Percentiles rank a stretch among this genome's conserved stretches.
Evolutionary conservation across 2,113 vertebrate genomes (phyloP).

Genomic region (Carassius auratus): DNA sequence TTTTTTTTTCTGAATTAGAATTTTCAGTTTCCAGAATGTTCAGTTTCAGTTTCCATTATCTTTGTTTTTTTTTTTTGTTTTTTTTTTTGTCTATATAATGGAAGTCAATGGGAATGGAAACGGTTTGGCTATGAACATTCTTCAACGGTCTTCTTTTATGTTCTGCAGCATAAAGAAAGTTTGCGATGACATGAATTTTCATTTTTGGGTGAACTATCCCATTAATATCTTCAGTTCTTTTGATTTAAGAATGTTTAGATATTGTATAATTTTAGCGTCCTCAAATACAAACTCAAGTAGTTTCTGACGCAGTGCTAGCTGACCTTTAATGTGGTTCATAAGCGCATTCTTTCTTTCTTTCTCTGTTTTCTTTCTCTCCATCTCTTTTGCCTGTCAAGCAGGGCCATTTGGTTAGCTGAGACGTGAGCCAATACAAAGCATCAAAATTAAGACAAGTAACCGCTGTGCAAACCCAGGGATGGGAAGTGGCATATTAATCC

Average conservation of each 20-base stretch:
- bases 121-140: neutral
- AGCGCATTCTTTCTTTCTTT: slow-evolving; percentile 5
- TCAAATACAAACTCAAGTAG: neutral
- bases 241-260: neutral
- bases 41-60: no score
- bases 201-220: neutral
- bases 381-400: slow-evolving; percentile 53
- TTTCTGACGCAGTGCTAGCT: neutral
- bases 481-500: slow-evolving; percentile 70
- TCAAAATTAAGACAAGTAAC: slow-evolving; percentile 69
- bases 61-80: no score
- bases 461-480: slow-evolving; percentile 43
- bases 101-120: neutral
- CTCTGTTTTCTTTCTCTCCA: neutral
- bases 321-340: slow-evolving; percentile 23
- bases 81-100: no score
- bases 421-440: slow-evolving; percentile 62
- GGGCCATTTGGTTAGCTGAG: slow-evolving; percentile 63
- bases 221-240: neutral
- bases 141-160: neutral
- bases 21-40: no score
- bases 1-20: no score
- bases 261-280: neutral
- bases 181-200: neutral
- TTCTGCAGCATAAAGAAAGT: neutral